Evolutionary conservation across 2,888 invertebrate genomes (phyloP).

Genomic region (Octonoba sinensis): DNA sequence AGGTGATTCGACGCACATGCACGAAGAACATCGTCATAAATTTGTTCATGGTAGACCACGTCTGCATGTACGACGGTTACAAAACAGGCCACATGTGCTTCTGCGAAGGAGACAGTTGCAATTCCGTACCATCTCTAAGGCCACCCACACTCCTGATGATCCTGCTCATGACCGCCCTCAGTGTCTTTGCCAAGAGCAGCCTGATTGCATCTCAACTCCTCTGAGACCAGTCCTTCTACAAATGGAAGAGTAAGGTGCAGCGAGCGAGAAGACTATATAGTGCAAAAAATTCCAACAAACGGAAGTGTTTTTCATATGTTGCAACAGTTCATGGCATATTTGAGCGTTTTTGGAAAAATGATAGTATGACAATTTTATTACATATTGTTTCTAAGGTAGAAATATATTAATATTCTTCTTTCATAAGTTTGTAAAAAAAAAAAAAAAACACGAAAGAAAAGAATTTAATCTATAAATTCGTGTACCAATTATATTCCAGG

Average conservation of each 20-base stretch:
- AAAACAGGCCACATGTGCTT: constrained; percentile 98
- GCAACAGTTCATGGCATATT: constrained; percentile 12
- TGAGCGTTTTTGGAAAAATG: too few relatives aligned
- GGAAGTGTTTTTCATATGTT: background rate
- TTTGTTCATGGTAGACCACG: constrained; percentile 97
- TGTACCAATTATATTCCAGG: too few relatives aligned
- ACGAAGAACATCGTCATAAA: constrained; percentile 94
- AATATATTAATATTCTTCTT: too few relatives aligned
- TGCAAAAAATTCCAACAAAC: background rate
- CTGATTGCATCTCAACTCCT: constrained; percentile 15
- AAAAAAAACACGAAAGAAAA: too few relatives aligned
- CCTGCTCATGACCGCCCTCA: constrained; percentile 4
- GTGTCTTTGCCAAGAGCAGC: background rate
- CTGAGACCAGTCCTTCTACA: constrained; percentile 14
- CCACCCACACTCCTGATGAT: background rate
- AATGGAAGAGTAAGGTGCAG: background rate
- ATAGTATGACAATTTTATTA: too few relatives aligned
- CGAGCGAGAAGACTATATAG: background rate
- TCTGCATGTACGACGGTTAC: constrained; percentile 98
- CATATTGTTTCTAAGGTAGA: too few relatives aligned
- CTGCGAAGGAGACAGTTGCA: constrained; percentile 98
- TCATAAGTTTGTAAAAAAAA: too few relatives aligned
- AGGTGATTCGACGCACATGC: constrained; percentile 90
- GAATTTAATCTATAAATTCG: too few relatives aligned
- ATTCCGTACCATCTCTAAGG: constrained; percentile 73